Conservation (phyloP, 2,113 vertebrate genomes). For the Drymodes brunneopygia region DNA sequence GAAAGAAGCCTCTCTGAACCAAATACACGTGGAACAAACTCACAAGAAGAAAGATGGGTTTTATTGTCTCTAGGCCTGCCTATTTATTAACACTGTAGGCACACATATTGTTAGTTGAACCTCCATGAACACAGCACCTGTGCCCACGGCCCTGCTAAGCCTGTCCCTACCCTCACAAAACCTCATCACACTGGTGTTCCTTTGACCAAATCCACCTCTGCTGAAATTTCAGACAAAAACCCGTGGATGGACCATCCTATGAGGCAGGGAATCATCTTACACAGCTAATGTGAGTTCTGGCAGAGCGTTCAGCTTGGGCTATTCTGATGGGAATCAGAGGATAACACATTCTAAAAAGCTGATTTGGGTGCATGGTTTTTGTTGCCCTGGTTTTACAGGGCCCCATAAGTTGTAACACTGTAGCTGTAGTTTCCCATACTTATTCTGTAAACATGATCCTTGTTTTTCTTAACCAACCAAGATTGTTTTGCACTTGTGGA, state of each 20-base stretch:
- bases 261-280: background rate
- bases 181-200: no score
- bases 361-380: background rate
- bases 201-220: background rate
- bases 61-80: background rate
- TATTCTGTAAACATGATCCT: no score
- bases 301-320: rapidly evolving
- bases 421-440: no score
- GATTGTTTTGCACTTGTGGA: no score
- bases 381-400: no score
- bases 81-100: background rate
- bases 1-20: background rate
- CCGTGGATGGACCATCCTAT: background rate
- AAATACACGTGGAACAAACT: background rate
- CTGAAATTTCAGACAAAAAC: background rate
- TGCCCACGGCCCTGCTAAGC: background rate
- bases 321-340: background rate
- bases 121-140: background rate
- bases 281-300: background rate
- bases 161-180: background rate
- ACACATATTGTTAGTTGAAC: background rate
- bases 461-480: no score
- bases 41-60: background rate
- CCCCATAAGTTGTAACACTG: no score
- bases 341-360: background rate